Base-by-base conservation (phyloP, 1,140 invertebrate genomes). In the Epicauta chinensis region DNA sequence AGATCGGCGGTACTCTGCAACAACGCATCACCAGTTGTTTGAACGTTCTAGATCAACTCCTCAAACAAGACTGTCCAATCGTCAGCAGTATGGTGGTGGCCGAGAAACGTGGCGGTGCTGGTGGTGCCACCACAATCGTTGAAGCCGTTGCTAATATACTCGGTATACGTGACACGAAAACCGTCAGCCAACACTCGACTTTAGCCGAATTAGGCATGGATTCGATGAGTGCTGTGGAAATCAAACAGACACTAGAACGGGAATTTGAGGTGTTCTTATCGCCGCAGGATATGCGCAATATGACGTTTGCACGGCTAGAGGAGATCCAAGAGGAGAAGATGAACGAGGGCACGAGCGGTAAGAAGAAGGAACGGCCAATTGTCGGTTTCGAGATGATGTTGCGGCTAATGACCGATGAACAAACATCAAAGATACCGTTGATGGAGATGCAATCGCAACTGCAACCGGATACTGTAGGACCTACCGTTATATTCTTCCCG, bases 141-240 rank as follows among this genome's bases (percentile, higher is more conserved):
- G 79, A 81, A 56, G 73, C 80, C 14, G 80, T 84, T 10, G 77
- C 79, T 39, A 75, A 77, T 54, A 83, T 84, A 46, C 76, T 84
- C 55, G 72, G 72, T 56, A 51, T 50, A 16, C 39, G 55, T 6
- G 56, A 59, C 31, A 12, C 58, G 0, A 63, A 61, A 51, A 37
- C 45, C 1, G 69, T 89, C 2, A 82, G 81, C 42, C 66, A 74
- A 23, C 75, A 82, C 53, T 73, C 78, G 46, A 84, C 83, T 0
- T 72, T 96, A 2, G 86, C 86, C 13, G 91, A 95, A 66, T 74
- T 90, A 38, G 91, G 91, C 44, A 84, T 94, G 76, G 91, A 93
- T 71, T 91, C 88, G 23, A 23, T 23, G 23, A 92, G 91, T 86
- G 87, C 82, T 11, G 87, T 91, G 1, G 90, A 93, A 73, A 76